Base-by-base conservation (phyloP, 2,888 invertebrate species). In the Tetrapedia diversipes region DNA sequence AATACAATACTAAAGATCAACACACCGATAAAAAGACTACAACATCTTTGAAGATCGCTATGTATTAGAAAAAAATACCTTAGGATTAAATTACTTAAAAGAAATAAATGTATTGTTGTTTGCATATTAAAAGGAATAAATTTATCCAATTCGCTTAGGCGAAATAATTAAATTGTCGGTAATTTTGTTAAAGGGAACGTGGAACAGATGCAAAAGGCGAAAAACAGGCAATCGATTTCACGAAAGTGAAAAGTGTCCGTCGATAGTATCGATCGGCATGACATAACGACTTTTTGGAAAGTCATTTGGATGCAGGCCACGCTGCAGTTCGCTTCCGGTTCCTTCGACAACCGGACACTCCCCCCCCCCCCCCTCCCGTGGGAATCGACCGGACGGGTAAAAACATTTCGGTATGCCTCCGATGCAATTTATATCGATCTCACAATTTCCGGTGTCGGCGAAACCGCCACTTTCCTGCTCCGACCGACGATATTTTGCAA, bases 391-490 rank as follows among this genome's bases (percentile, higher is more conserved):
- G 39, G 64, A 51, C 47, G 34, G 56, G 70, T 27, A 77, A 80
- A 80, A 80, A 71, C 47, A 81, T 85, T 82, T 87, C 69, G 80
- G 80, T 77, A 78, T 83, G 77, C 68, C 77, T 64, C 45, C 60
- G 51, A 3, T n/a, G 82, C 80, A 83, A 85, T 87, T 87, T 85
- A 80, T 86, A 89, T 88, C 86, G 85, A 85, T 84, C 87, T 81
- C 85, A 86, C 84, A 88, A 87, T 88, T 87, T 90, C 89, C 89
- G 88, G 87, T 80, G 70, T 68, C 68, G 57, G 79, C 80, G 80
- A 86, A 87, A 87, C 86, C 85, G 79, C 70, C 74, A 83, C 84
- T 88, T 87, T 87, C 85, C 85, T 85, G 85, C 63, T 41, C 22
- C 45, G 53, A 37, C 69, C 57, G 27, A n/a, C 43, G 65, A 32